A percentile compares a stretch with the other conserved stretches of the same genome.
Evolutionary conservation across 2,797 vertebrate genomes (phyloP).

Genomic region (Morelia viridis): DNA sequence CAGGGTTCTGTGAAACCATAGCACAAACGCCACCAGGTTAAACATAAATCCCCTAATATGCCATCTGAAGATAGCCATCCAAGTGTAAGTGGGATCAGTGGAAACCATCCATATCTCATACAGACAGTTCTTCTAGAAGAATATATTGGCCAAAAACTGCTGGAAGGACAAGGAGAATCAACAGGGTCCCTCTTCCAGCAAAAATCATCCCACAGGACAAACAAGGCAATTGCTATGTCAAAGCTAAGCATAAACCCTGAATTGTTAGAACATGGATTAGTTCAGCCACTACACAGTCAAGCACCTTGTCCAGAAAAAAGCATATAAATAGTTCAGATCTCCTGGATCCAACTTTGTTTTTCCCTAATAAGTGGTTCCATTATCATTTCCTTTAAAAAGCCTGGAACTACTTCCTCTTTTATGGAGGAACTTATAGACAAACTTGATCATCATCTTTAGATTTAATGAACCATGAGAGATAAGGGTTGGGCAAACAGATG

Average conservation of each 20-base stretch:
- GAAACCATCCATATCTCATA: background rate
- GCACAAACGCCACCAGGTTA: background rate
- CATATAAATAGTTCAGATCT: no score
- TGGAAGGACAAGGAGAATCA: background rate
- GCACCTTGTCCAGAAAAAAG: no score
- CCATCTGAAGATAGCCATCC: background rate
- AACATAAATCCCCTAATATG: background rate
- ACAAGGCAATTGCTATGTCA: background rate
- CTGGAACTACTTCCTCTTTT: no score
- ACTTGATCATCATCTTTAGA: no score
- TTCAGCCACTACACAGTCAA: background rate
- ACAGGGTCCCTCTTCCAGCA: background rate
- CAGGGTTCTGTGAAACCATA: background rate
- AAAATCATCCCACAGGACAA: background rate
- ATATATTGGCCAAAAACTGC: background rate
- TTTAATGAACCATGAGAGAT: no score
- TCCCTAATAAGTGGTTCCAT: no score
- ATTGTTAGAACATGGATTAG: background rate
- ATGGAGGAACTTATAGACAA: no score
- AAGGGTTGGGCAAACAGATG: no score
- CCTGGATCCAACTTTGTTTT: no score
- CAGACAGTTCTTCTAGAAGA: background rate
- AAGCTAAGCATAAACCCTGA: background rate
- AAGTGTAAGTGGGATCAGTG: background rate
- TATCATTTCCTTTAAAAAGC: no score